phyloP scores from a whole-genome alignment of 2,888 invertebrate species.

The Drosophila robusta region DNA sequence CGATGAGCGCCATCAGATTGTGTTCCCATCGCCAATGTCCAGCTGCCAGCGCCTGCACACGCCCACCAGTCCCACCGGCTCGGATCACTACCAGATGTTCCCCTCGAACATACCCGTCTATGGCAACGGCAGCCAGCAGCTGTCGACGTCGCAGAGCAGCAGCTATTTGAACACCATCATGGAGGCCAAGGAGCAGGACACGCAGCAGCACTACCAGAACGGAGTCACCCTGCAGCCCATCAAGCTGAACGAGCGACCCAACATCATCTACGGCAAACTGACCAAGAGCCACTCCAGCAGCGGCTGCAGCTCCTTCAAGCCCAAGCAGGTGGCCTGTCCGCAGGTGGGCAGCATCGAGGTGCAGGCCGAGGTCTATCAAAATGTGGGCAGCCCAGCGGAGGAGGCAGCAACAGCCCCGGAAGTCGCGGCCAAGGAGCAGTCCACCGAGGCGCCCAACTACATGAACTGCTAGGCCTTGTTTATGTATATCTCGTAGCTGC shows the following conservation, averaged over 20 bases:
- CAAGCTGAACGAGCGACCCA: slow-evolving; percentile 83
- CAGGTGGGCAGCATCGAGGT: slow-evolving; percentile 79
- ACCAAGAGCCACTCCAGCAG: slow-evolving; percentile 76
- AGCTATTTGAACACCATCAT: slow-evolving; percentile 84
- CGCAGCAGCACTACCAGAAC: slow-evolving; percentile 68
- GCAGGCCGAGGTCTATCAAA: slow-evolving; percentile 83
- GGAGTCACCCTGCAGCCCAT: slow-evolving; percentile 83
- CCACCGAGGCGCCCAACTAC: slow-evolving; percentile 69
- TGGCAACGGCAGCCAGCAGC: slow-evolving; percentile 72
- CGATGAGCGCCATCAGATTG: slow-evolving; percentile 83
- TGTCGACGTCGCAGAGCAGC: slow-evolving; percentile 79
- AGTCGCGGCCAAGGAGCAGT: slow-evolving; percentile 26
- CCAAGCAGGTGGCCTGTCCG: slow-evolving; percentile 78
- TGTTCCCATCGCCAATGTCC: slow-evolving; percentile 83
- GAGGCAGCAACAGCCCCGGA: slow-evolving; percentile 22
- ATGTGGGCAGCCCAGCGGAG: slow-evolving; percentile 62
- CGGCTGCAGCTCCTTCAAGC: slow-evolving; percentile 83
- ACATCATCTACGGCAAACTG: slow-evolving; percentile 84
- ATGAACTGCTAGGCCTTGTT: slow-evolving; percentile 74
- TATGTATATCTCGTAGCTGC: slow-evolving; percentile 34
- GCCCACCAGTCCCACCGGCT: slow-evolving; percentile 82
- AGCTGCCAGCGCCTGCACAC: slow-evolving; percentile 80
- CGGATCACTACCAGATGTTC: slow-evolving; percentile 85
- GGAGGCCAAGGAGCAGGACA: slow-evolving; percentile 84
- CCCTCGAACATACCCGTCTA: slow-evolving; percentile 85